Conservation (phyloP, 2,888 invertebrate genomes). For the Eristalinus sepulchralis region DNA sequence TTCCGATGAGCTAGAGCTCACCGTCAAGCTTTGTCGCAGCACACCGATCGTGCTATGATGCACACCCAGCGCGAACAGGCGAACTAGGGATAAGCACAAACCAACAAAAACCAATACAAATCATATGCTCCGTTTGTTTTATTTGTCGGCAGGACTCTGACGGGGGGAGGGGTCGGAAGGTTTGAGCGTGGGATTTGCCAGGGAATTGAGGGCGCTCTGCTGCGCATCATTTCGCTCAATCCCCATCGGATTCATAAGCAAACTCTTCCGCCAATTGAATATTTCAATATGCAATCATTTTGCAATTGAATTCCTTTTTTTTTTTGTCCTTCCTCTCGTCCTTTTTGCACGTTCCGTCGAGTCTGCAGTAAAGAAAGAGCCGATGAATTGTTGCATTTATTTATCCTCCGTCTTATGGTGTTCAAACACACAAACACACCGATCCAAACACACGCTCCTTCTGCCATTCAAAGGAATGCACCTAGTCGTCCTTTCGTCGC, state of each 20-base stretch:
- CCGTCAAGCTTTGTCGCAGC: conserved; percentile 9
- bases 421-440: not conserved
- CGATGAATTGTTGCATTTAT: conserved; percentile 41
- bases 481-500: too few species aligned
- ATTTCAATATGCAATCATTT: conserved; percentile 70
- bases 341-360: not conserved
- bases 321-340: not conserved
- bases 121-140: conserved; percentile 62
- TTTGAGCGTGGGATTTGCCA: conserved; percentile 26
- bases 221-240: conserved; percentile 39
- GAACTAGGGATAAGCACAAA: conserved; percentile 42
- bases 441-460: not conserved
- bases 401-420: conserved; percentile 10
- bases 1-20: conserved; percentile 44
- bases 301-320: conserved; percentile 57
- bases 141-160: conserved; percentile 35
- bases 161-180: too few species aligned
- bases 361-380: not conserved
- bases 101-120: conserved; percentile 60
- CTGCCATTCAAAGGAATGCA: not conserved
- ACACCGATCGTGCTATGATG: conserved; percentile 7
- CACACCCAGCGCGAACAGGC: not conserved
- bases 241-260: conserved; percentile 46
- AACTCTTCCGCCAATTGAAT: conserved; percentile 68
- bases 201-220: conserved; percentile 29